A percentile compares a stretch with the other conserved stretches of the same genome.
Conservation (phyloP, 2,113 vertebrate genomes). For the Triplophysa siluroides region DNA sequence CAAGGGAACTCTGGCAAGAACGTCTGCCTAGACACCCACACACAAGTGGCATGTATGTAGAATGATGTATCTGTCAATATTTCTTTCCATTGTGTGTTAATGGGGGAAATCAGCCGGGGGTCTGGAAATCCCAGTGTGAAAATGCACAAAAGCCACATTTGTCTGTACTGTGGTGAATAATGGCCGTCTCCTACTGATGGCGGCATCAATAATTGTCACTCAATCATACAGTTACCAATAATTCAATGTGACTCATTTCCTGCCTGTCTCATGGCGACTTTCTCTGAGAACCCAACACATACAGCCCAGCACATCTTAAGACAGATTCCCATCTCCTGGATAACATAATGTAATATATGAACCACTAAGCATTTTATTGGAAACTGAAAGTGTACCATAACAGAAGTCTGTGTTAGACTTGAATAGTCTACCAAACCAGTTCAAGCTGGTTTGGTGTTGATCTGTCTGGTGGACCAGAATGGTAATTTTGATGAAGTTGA, state of each 20-base stretch:
- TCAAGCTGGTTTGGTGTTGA: background rate
- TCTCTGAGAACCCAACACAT: constrained; percentile 2
- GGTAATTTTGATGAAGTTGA: background rate
- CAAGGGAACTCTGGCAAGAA: background rate
- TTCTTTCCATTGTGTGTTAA: background rate
- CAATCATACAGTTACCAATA: background rate
- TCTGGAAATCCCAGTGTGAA: background rate
- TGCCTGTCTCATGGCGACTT: background rate
- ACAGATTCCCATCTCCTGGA: background rate
- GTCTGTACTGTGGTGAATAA: background rate
- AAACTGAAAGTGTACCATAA: background rate
- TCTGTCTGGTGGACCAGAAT: background rate
- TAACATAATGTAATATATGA: background rate
- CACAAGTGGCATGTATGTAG: background rate
- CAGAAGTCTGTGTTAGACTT: background rate
- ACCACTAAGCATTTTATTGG: background rate
- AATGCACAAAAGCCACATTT: background rate
- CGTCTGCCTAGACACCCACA: background rate
- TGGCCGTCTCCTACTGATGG: background rate
- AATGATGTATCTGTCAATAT: constrained; percentile 3
- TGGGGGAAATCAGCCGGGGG: constrained; percentile 18
- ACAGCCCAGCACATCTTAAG: background rate
- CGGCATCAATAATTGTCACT: background rate
- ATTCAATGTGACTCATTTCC: background rate
- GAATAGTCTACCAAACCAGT: background rate